Evolutionary conservation across 2,888 invertebrate genomes (phyloP).

Genomic region (Cheiracanthium punctorium): DNA sequence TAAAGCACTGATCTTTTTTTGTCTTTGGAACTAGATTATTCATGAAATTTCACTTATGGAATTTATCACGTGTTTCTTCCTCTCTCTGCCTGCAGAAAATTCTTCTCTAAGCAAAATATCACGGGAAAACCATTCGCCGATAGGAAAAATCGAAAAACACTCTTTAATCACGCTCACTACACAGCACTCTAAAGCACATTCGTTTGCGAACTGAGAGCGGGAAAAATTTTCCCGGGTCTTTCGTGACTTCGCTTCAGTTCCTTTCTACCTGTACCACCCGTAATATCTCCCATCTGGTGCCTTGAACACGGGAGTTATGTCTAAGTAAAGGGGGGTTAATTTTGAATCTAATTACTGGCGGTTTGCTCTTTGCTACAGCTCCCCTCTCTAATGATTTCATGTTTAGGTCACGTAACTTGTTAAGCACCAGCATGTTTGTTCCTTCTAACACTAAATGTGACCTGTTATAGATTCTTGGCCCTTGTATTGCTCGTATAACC

Average conservation of each 20-base stretch:
- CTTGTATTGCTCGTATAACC: not conserved
- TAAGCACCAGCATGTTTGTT: constrained; percentile 54
- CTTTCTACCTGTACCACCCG: constrained; percentile 38
- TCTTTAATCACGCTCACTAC: not conserved
- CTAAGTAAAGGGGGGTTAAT: constrained; percentile 65
- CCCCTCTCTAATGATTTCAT: constrained; percentile 63
- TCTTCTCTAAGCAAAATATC: too few relatives aligned
- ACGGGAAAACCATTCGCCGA: too few relatives aligned
- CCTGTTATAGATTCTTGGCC: not conserved
- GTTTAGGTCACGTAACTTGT: constrained; percentile 63
- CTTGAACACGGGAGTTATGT: constrained; percentile 38
- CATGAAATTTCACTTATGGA: too few relatives aligned
- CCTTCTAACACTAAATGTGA: not conserved
- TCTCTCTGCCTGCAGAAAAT: too few relatives aligned
- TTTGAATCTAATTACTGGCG: constrained; percentile 68
- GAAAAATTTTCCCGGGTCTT: constrained; percentile 7
- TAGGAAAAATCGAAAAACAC: not conserved
- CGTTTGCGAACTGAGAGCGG: not conserved
- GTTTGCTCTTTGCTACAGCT: constrained; percentile 21
- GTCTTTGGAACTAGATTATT: too few relatives aligned
- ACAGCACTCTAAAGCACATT: not conserved
- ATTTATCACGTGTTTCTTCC: too few relatives aligned
- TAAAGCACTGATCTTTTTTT: too few relatives aligned
- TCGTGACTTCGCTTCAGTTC: constrained; percentile 61
- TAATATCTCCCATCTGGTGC: constrained; percentile 58